Evolutionary conservation across 2,113 vertebrate species (phyloP).

Genomic region (Platycercus adscitus): DNA sequence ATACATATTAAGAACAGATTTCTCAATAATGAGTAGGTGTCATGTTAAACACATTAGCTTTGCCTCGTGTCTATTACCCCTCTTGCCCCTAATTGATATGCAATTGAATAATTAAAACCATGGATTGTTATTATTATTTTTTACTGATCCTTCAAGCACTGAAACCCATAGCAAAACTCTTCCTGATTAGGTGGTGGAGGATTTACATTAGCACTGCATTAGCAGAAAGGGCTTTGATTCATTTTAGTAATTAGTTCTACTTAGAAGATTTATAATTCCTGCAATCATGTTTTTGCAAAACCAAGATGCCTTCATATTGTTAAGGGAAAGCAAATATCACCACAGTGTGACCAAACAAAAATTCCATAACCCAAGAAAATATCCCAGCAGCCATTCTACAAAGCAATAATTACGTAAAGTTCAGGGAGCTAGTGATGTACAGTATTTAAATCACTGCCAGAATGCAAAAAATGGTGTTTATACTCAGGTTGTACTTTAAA

Average conservation of each 20-base stretch:
- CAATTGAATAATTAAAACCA: background rate
- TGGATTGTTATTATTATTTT: background rate
- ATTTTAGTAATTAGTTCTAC: background rate
- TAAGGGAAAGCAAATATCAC: background rate
- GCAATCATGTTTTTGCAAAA: background rate
- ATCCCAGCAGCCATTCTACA: background rate
- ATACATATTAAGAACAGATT: background rate
- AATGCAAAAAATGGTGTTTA: slow-evolving; percentile 2
- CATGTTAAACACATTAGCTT: background rate
- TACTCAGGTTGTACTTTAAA: slow-evolving; percentile 31
- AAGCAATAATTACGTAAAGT: background rate
- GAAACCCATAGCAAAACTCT: background rate
- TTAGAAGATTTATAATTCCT: background rate
- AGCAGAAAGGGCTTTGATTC: background rate
- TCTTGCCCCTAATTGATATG: background rate
- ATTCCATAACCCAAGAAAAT: background rate
- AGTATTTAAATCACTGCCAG: background rate
- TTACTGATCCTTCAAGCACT: background rate
- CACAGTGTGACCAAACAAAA: background rate
- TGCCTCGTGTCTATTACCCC: background rate
- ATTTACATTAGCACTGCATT: background rate
- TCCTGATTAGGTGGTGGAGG: background rate
- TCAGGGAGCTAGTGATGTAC: background rate
- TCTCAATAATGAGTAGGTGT: background rate
- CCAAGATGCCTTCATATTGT: background rate